Evolutionary conservation across 2,113 vertebrate genomes (phyloP), one percentile per base, ranked within the genome.

Genomic region (Psilopsiagon aurifrons): DNA sequence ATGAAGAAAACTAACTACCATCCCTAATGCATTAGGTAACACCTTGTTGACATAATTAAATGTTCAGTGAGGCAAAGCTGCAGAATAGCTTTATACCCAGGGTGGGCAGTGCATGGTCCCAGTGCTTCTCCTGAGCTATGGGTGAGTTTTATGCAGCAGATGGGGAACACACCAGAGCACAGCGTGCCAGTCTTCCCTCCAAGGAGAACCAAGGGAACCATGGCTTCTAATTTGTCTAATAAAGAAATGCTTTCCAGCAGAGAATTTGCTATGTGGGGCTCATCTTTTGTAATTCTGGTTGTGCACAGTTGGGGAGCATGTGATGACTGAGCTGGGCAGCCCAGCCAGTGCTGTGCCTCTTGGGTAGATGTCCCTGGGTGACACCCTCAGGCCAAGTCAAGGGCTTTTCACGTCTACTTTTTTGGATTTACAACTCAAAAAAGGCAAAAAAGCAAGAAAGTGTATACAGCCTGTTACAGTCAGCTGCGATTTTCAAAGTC

Each of bases 291-390:
- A 49, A 19, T 44, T 74, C 27, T 76, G 20, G 3, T 37, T 47
- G 27, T 16, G 19, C 13, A 17, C 0, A 0, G 10, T 3, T 39
- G 9, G 28, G 10, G 5, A 55, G 2, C 0, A 0, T 29, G 20
- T 35, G 17, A 57, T 1, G 2, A 41, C 51, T 5, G 10, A 81
- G 22, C 17, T 57, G 19, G 37, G 28, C 67, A 59, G 9, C 5
- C 12, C 0, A 0, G 8, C 24, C 41, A 33, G 57, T 52, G n/a
- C 18, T 19, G 10, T 0, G 0, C 1, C 11, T 57, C 37, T 55
- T 17, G 8, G 7, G 31, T 33, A 5, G 7, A 31, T 37, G 41
- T 12, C 19, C 23, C 20, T 67, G 10, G 5, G 28, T 43, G n/a
- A 37, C 33, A 76, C 8, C 11, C 25, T 33, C 5, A 27, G 63